Percentiles rank a stretch among this genome's conserved stretches.
Conservation (phyloP, 2,113 vertebrate genomes). For the Spermophilus dauricus region DNA sequence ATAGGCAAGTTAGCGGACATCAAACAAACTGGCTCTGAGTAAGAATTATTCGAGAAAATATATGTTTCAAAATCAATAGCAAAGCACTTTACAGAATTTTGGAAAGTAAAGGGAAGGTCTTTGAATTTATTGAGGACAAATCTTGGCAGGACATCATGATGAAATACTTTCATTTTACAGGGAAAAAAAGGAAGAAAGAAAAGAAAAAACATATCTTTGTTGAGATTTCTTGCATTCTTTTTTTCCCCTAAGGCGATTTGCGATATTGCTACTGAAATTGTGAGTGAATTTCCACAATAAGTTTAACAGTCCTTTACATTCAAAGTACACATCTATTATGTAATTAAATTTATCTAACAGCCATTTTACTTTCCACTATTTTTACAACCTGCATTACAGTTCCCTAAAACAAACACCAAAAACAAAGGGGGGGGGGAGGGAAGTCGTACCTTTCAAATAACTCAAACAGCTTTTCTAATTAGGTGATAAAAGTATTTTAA, state of each 20-base stretch:
- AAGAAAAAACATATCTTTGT: constrained; percentile 31
- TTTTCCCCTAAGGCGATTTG: constrained; percentile 61
- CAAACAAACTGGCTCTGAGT: not conserved
- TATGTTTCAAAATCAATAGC: constrained; percentile 63
- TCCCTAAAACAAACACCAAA: constrained; percentile 44
- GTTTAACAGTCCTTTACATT: constrained; percentile 37
- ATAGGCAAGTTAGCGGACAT: constrained; percentile 50
- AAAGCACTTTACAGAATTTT: constrained; percentile 74
- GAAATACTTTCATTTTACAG: constrained; percentile 72
- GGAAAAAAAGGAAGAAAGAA: not conserved
- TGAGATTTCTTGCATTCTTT: constrained; percentile 17
- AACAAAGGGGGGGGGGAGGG: fast-evolving
- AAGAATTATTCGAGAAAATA: constrained; percentile 71
- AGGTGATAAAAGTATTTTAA: constrained; percentile 60
- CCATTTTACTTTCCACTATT: constrained; percentile 38
- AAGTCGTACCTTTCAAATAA: constrained; percentile 46
- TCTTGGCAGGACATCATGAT: constrained; percentile 74
- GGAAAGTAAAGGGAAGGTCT: constrained; percentile 54
- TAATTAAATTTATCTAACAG: constrained; percentile 52
- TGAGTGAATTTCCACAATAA: constrained; percentile 12
- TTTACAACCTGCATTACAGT: constrained; percentile 48
- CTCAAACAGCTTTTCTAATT: constrained; percentile 41
- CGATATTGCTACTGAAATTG: constrained; percentile 58
- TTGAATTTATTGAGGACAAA: constrained; percentile 62
- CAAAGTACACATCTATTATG: constrained; percentile 8